phyloP scores from a whole-genome alignment of 1,140 invertebrate species.

The Musca vetustissima region DNA sequence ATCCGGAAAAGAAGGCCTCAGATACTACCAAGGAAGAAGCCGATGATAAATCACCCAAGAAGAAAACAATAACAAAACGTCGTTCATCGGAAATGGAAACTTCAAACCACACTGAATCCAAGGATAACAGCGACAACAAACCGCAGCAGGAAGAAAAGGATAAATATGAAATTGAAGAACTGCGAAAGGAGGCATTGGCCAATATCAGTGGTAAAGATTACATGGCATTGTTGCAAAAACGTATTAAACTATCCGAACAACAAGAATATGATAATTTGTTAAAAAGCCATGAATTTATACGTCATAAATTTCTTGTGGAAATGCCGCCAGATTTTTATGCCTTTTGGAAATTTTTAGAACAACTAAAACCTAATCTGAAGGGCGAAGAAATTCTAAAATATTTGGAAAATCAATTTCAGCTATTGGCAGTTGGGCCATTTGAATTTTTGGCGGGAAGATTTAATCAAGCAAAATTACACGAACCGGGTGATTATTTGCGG shows the following conservation, averaged over 20 bases:
- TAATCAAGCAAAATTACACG: constrained; percentile 58
- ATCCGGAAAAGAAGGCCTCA: constrained; percentile 59
- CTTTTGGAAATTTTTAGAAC: constrained; percentile 79
- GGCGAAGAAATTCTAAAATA: constrained; percentile 55
- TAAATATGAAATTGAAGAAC: constrained; percentile 38
- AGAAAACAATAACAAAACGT: constrained; percentile 39
- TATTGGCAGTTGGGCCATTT: constrained; percentile 83
- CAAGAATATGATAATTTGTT: constrained; percentile 49
- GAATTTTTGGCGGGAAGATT: constrained; percentile 77
- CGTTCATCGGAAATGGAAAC: constrained; percentile 19
- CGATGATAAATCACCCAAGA: background rate
- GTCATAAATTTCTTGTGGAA: constrained; percentile 76
- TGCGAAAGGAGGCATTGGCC: constrained; percentile 43
- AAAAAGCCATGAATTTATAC: constrained; percentile 61
- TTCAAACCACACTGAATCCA: background rate
- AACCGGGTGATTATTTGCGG: constrained; percentile 65
- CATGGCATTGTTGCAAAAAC: constrained; percentile 50
- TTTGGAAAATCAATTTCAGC: constrained; percentile 60
- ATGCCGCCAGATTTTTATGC: constrained; percentile 90
- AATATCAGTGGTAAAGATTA: constrained; percentile 48
- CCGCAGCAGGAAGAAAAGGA: constrained; percentile 25
- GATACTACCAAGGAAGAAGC: background rate
- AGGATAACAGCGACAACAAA: constrained; percentile 19
- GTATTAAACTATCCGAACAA: constrained; percentile 46
- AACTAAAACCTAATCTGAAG: constrained; percentile 64